Percentiles rank a stretch among this genome's conserved stretches.
Evolutionary conservation across 2,888 invertebrate genomes (phyloP).

Genomic region (Chrysolina americana): DNA sequence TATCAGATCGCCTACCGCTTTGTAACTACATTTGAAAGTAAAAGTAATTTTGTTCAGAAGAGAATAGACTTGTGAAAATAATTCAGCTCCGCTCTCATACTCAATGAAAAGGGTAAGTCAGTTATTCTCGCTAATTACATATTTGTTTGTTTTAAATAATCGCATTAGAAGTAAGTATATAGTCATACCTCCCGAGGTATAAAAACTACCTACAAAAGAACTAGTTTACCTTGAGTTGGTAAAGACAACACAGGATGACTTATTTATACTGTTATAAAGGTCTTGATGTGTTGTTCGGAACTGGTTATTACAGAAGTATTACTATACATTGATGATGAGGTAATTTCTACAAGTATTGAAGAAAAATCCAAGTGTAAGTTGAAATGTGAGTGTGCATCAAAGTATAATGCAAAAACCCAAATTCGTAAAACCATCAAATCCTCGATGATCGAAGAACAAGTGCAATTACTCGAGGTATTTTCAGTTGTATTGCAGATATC

Average conservation of each 20-base stretch:
- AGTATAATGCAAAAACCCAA: neutral
- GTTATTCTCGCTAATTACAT: conserved; percentile 25
- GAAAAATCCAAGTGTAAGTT: neutral
- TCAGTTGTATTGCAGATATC: neutral
- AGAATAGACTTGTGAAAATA: conserved; percentile 36
- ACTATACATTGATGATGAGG: conserved; percentile 18
- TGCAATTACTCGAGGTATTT: neutral
- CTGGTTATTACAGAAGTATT: conserved; percentile 28
- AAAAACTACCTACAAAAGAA: conserved; percentile 56
- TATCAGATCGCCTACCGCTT: conserved; percentile 26
- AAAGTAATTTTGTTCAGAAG: conserved; percentile 61
- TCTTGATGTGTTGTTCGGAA: conserved; percentile 46
- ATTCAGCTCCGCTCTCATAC: conserved; percentile 34
- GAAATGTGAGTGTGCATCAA: neutral
- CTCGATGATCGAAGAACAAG: too few species aligned
- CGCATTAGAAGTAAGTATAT: conserved; percentile 31
- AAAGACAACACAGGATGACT: conserved; percentile 62
- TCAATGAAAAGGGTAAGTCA: conserved; percentile 45
- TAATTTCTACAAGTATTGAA: neutral
- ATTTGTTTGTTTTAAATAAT: conserved; percentile 21
- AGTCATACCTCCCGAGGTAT: too few species aligned
- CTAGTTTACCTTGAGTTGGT: conserved; percentile 68
- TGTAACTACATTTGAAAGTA: conserved; percentile 64
- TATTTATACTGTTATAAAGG: conserved; percentile 51
- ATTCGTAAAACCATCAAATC: too few species aligned